These are phyloP conservation scores for Episyrphus balteatus DNA, from an alignment of 1,140 invertebrate species.

Conservation along the genomic window DNA sequence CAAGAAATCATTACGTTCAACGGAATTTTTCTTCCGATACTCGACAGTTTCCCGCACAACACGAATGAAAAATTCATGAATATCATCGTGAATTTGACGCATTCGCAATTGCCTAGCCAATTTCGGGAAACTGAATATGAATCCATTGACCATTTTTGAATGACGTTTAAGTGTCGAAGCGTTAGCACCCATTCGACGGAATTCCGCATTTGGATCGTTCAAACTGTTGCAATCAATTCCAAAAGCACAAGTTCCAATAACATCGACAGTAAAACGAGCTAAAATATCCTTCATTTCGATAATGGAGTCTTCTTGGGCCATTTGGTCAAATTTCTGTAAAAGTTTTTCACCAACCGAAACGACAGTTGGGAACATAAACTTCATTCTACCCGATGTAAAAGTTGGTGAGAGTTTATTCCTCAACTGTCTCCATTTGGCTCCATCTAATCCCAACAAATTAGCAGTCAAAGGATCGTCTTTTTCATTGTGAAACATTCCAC, in stretches of 20 bases:
- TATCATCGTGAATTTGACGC: slow-evolving; percentile 20
- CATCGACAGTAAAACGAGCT: slow-evolving; percentile 49
- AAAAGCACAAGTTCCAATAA: slow-evolving; percentile 42
- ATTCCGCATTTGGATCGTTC: slow-evolving; percentile 37
- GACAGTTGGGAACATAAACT: slow-evolving; percentile 39
- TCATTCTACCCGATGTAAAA: slow-evolving; percentile 48
- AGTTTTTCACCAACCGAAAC: slow-evolving; percentile 26
- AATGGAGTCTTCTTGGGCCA: slow-evolving; percentile 7
- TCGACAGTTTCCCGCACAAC: slow-evolving; percentile 31
- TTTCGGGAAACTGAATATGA: slow-evolving; percentile 16
- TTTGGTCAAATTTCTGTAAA: slow-evolving; percentile 12
- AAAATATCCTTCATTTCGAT: slow-evolving; percentile 44
- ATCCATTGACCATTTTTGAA: slow-evolving; percentile 4
- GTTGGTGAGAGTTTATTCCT: slow-evolving; percentile 43
- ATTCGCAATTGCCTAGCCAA: slow-evolving; percentile 15
- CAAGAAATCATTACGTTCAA: slow-evolving; percentile 36
- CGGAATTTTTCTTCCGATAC: slow-evolving; percentile 29
- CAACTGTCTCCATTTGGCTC: slow-evolving; percentile 42
- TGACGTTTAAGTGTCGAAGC: slow-evolving; percentile 18
- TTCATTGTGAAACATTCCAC: slow-evolving; percentile 40
- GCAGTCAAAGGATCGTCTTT: slow-evolving; percentile 41
- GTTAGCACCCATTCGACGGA: slow-evolving; percentile 29
- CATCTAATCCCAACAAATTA: slow-evolving; percentile 39
- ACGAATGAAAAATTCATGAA: slow-evolving; percentile 33
- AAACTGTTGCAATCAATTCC: slow-evolving; percentile 40